Evolutionary conservation across 2,113 vertebrate species (phyloP), one percentile per base, ranked within the genome.

Genomic region (Megalops atlanticus): DNA sequence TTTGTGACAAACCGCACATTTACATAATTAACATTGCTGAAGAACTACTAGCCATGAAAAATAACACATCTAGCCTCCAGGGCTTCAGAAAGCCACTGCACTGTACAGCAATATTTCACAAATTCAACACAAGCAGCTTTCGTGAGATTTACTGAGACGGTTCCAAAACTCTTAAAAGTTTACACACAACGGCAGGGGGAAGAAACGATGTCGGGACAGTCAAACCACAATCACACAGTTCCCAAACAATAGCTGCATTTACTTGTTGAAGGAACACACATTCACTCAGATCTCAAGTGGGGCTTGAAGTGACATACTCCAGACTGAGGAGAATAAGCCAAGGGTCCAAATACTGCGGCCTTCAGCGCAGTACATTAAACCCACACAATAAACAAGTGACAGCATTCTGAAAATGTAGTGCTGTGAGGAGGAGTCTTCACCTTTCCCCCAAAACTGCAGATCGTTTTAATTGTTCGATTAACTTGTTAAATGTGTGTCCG

Each of bases 221-320:
- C 1, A 40, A 73, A 73, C 69, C 39, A 38, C 43, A 69, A 78
- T 54, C 27, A 3, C 69, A 43, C 6, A 38, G 47, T 49, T 74
- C 39, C 49, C 12, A 21, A 76, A 77, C 74, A 83, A 80, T 21
- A 70, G 58, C 58, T 58, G 70, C n/a, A 40, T 80, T 78, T 74
- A 41, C 54, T 82, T 77, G 27, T 64, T 68, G 31, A 43, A 83
- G 47, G 58, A 3, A 16, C 18, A 52, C 58, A 36, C 31, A 40
- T 72, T 70, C n/a, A 11, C 54, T 8, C 36, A 74, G 24, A 35
- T 43, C 27, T 58, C 74, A 54, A 31, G 6, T 3, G 39, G 78
- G 73, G 74, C 7, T 45, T n/a, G n/a, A 73, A 64, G 47, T 64
- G 71, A 72, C 38, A 72, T 80, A 76, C 18, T 27, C 21, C 41